Evolutionary conservation across 2,888 invertebrate genomes (phyloP), one percentile per base, ranked within the genome.

Genomic region (Monopis laevigella): DNA sequence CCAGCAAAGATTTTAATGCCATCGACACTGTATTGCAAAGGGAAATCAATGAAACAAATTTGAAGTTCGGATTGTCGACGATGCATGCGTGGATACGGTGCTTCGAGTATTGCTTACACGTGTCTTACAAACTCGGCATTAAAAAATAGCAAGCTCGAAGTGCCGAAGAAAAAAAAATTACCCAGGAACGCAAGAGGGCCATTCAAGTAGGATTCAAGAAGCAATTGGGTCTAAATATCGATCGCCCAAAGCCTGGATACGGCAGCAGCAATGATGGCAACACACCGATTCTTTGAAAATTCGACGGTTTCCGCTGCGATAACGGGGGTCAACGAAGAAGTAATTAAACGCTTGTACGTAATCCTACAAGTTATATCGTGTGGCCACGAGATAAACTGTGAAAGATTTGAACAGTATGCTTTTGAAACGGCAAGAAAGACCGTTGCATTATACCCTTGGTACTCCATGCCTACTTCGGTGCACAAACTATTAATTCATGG

Each of bases 401-500:
- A 48, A 14, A 41, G 19, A 44, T 48, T 50, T 27, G 10, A 29
- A 16, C 18, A 32, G 10, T 51, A 42, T 43, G 18, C 43, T 17
- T 24, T 34, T 11, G 35, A 43, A 11, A 49, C 46, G 26, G 51
- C 51, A 17, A 39, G 32, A 43, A 18, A 40, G 13, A 46, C 36
- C 42, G 45, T 52, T 24, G 34, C 44, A 34, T 17, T 40, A 39
- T 52, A 52, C 35, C 28, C 44, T n/a, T 52, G 51, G 49, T 50
- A 52, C 35, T 14, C 30, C 39, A 51, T 51, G 46, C 49, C 48
- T 29, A 39, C 48, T 19, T 43, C 44, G 19, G 39, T 49, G n/a
- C 50, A 51, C 36, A 52, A 45, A 43, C 16, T 43, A 28, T 43
- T 51, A 32, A 48, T 52, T 14, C 49, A 51, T 39, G 48, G 47